Conservation (phyloP, 2,113 vertebrate species). For the Syngnathus scovelli region DNA sequence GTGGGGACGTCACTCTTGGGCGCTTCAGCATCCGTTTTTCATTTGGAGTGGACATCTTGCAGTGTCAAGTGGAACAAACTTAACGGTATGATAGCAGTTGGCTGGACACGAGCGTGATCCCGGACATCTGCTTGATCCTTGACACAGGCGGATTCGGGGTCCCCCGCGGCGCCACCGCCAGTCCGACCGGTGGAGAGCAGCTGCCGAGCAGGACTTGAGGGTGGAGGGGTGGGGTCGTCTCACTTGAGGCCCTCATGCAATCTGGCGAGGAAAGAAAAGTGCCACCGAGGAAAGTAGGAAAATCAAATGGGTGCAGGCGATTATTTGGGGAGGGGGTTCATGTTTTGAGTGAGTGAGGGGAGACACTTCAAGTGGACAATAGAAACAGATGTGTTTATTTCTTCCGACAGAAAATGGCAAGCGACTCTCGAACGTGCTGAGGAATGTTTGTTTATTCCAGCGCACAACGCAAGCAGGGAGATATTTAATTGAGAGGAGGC, state of each 20-base stretch:
- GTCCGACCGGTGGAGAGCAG: constrained; percentile 43
- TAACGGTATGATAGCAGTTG: neutral
- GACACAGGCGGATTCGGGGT: constrained; percentile 38
- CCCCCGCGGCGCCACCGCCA: constrained; percentile 41
- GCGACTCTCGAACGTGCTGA: too few relatives aligned
- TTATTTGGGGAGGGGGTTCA: neutral
- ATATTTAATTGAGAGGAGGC: too few relatives aligned
- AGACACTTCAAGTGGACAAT: too few relatives aligned
- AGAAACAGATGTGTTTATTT: neutral
- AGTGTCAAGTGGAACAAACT: neutral
- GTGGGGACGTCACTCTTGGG: neutral
- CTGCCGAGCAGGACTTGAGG: constrained; percentile 31
- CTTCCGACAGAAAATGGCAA: too few relatives aligned
- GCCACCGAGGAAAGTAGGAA: constrained; percentile 22
- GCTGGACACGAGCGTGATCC: constrained; percentile 28
- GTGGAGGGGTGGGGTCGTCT: constrained; percentile 37
- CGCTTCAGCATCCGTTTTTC: neutral
- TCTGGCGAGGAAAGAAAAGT: constrained; percentile 32
- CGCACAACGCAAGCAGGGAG: too few relatives aligned
- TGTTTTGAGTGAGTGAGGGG: too few relatives aligned
- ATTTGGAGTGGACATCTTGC: constrained; percentile 6
- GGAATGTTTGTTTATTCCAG: too few relatives aligned
- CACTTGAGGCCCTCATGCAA: constrained; percentile 38
- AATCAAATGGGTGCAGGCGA: neutral
- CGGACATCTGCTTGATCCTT: constrained; percentile 52